Conservation (phyloP, 2,888 invertebrate genomes). For the Ophion ellenae region DNA sequence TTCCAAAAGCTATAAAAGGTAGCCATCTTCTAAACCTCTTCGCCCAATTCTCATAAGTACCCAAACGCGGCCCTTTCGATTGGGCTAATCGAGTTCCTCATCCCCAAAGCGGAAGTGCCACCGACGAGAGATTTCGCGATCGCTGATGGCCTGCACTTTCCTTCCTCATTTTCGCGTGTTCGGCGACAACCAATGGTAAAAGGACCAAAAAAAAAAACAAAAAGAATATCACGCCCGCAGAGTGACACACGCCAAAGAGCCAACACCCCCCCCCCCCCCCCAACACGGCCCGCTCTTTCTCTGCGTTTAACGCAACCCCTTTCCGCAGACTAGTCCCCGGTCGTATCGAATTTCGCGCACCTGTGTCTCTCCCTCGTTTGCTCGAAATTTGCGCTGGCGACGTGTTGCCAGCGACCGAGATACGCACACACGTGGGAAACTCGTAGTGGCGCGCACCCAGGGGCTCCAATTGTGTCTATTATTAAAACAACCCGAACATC, state of each 20-base stretch:
- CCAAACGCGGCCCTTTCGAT: too few relatives aligned
- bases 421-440: constrained; percentile 19
- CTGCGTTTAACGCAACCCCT: background rate
- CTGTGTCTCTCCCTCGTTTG: constrained; percentile 58
- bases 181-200: background rate
- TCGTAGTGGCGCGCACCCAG: background rate
- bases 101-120: background rate
- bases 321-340: constrained; percentile 5
- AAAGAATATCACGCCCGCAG: background rate
- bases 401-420: constrained; percentile 50
- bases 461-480: constrained; percentile 56
- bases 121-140: background rate
- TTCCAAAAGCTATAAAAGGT: too few relatives aligned
- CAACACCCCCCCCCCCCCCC: background rate
- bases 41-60: too few relatives aligned
- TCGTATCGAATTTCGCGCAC: constrained; percentile 60
- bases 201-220: background rate
- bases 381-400: constrained; percentile 45
- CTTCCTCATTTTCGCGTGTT: background rate
- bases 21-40: too few relatives aligned
- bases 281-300: background rate
- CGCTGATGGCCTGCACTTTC: background rate
- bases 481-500: constrained; percentile 59
- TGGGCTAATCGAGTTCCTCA: background rate
- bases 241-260: background rate